These are phyloP conservation scores for Styela clava DNA, from an alignment of 23 tunicate species.

Conservation along the genomic window DNA sequence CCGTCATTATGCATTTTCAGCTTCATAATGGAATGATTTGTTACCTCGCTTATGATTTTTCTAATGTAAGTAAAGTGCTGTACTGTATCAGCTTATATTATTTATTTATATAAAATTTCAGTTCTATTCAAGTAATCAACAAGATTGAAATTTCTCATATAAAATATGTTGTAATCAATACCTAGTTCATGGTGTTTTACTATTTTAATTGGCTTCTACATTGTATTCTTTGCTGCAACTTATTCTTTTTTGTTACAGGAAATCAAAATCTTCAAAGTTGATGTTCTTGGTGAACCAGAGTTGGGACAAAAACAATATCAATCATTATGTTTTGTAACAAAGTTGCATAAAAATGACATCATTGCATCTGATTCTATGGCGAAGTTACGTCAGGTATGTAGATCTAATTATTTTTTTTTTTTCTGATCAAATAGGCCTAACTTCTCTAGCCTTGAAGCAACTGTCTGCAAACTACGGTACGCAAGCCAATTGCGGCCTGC, in stretches of 20 bases:
- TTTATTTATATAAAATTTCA: no score
- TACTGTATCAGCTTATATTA: no score
- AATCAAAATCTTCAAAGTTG: conserved; percentile 28
- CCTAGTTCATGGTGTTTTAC: no score
- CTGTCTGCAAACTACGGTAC: background rate
- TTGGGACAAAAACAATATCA: conserved; percentile 31
- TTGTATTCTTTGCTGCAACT: no score
- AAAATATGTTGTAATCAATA: no score
- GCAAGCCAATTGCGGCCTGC: background rate
- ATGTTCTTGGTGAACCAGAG: conserved; percentile 29
- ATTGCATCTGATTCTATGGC: conserved; percentile 29
- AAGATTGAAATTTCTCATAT: no score
- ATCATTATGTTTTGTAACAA: conserved; percentile 23
- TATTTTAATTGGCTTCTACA: no score
- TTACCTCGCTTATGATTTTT: conserved; percentile 9
- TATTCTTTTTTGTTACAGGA: background rate
- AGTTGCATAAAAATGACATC: conserved; percentile 12
- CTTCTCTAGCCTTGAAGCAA: background rate
- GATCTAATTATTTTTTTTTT: background rate
- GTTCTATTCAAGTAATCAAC: no score
- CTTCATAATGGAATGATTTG: conserved; percentile 20
- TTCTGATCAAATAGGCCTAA: background rate
- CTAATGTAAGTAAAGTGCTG: conserved; percentile 7
- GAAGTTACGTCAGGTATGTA: conserved; percentile 22
- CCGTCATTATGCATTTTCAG: background rate